Evolutionary conservation across 2,113 vertebrate genomes (phyloP).

Genomic region (Onychostruthus taczanowskii): DNA sequence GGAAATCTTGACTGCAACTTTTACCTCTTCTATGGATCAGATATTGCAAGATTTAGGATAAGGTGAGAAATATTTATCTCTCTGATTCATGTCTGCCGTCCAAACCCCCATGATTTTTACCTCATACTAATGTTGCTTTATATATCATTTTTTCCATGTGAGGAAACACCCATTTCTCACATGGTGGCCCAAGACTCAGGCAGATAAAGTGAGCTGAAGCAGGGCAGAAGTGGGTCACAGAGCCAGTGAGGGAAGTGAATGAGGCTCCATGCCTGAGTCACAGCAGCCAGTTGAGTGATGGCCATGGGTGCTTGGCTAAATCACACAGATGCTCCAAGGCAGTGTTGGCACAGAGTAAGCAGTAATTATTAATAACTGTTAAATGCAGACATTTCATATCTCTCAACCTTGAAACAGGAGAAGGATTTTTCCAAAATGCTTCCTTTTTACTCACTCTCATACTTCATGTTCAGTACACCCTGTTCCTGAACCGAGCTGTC

Average conservation of each 20-base stretch:
- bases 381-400: background rate
- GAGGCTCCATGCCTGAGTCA: background rate
- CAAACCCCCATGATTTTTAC: background rate
- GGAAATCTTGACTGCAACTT: background rate
- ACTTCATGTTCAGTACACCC: background rate
- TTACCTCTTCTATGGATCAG: background rate
- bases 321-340: background rate
- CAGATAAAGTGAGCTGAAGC: background rate
- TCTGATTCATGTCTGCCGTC: background rate
- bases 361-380: constrained; percentile 20
- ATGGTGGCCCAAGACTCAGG: background rate
- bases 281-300: background rate
- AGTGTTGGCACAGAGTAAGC: background rate
- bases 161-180: background rate
- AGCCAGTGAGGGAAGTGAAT: background rate
- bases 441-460: background rate
- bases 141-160: background rate
- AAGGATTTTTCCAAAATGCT: background rate
- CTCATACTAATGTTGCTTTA: background rate
- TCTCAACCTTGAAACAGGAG: background rate
- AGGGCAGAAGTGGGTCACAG: background rate
- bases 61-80: background rate
- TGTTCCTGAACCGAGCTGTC: fast-evolving
- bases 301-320: background rate
- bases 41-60: background rate